These are phyloP conservation scores for Norana najaformis DNA, from an alignment of 2,888 invertebrate species.

Conservation along the genomic window DNA sequence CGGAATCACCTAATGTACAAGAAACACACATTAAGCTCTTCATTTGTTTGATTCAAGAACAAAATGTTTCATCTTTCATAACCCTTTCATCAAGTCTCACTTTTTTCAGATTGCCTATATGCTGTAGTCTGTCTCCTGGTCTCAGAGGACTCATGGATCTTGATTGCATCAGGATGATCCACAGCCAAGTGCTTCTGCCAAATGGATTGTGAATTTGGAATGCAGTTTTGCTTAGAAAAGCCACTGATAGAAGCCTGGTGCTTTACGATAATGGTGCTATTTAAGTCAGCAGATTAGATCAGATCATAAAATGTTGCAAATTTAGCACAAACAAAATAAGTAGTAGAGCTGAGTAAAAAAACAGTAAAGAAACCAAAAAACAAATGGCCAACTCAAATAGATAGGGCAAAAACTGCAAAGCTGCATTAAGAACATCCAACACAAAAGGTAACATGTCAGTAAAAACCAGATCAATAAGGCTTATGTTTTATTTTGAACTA, in stretches of 20 bases:
- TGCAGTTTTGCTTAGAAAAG: neutral
- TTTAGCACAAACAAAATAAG: too few relatives aligned
- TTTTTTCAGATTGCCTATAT: neutral
- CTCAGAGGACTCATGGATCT: neutral
- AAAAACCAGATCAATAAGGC: neutral
- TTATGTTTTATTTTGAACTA: neutral
- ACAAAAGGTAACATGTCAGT: neutral
- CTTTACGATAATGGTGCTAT: too few relatives aligned
- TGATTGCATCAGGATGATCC: too few relatives aligned
- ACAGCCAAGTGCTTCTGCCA: neutral
- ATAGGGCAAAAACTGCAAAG: neutral
- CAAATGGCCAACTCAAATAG: too few relatives aligned
- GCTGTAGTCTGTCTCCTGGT: neutral
- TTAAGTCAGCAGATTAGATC: too few relatives aligned
- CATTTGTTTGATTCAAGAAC: neutral
- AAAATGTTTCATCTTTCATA: neutral
- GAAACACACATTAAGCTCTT: slow-evolving; percentile 3
- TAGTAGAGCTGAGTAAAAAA: too few relatives aligned
- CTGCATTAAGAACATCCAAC: neutral
- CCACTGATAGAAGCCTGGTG: too few relatives aligned
- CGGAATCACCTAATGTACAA: slow-evolving; percentile 78
- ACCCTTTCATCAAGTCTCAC: neutral
- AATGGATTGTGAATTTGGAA: neutral
- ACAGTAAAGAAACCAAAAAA: too few relatives aligned
- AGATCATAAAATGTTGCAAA: too few relatives aligned